Percentiles rank a stretch among this genome's conserved stretches.
These are phyloP conservation scores for Premnoplex brunnescens DNA, from an alignment of 2,797 vertebrate genomes.

Conservation along the genomic window DNA sequence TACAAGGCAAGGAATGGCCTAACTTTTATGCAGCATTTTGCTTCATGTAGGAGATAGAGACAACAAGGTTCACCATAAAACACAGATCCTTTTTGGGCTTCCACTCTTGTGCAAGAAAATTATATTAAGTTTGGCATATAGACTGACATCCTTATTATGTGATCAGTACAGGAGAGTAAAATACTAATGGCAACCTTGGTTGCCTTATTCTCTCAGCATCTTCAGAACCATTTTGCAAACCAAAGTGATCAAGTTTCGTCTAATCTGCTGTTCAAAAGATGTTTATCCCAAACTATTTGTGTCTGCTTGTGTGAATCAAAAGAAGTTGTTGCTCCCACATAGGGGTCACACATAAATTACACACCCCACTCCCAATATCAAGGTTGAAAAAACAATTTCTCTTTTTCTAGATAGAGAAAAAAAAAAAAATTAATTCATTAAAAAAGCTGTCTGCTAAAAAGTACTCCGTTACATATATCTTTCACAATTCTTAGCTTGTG, in stretches of 20 bases:
- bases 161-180: neutral
- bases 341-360: accelerated
- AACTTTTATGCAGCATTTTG: neutral
- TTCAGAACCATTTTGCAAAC: neutral
- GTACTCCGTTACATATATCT: neutral
- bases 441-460: neutral
- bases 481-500: neutral
- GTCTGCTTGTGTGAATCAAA: accelerated
- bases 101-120: neutral
- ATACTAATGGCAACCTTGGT: neutral
- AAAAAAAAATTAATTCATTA: neutral
- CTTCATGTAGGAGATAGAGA: neutral
- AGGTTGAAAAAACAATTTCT: neutral
- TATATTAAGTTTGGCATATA: neutral
- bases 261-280: neutral
- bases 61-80: neutral
- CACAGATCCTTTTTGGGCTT: neutral
- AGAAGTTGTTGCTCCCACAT: accelerated
- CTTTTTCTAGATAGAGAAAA: neutral
- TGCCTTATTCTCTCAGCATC: neutral
- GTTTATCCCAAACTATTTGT: neutral
- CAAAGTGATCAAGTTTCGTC: neutral
- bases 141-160: neutral
- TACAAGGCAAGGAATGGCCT: neutral
- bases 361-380: neutral